These are phyloP conservation scores for Rallus crepitans DNA, from an alignment of 2,797 vertebrate species.

Conservation along the genomic window DNA sequence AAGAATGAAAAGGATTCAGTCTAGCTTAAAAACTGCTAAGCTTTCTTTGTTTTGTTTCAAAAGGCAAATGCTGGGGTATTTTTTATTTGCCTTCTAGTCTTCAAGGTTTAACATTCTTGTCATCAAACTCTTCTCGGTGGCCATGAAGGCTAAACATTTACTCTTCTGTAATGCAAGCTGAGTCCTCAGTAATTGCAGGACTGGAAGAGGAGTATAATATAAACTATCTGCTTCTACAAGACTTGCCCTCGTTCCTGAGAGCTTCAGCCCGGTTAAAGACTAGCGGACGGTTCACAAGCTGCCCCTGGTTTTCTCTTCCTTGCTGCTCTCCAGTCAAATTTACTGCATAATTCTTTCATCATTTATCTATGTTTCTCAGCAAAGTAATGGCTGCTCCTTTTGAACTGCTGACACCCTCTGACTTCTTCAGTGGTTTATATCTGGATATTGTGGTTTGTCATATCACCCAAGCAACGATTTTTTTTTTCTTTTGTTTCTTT, in stretches of 20 bases:
- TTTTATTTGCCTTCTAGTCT: constrained; percentile 38
- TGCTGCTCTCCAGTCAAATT: neutral
- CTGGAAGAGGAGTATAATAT: neutral
- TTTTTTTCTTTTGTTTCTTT: neutral
- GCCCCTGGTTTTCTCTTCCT: neutral
- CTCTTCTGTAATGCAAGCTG: constrained; percentile 19
- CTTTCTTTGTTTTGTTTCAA: constrained; percentile 52
- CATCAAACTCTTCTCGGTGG: neutral
- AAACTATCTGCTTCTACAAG: neutral
- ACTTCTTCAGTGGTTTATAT: neutral
- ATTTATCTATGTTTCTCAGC: neutral
- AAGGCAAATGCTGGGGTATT: constrained; percentile 1
- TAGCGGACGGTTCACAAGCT: neutral
- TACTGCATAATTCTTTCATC: neutral
- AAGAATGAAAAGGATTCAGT: neutral
- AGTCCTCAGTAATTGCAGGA: neutral
- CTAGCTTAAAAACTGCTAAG: constrained; percentile 17
- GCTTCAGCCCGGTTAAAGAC: neutral
- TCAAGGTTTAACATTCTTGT: constrained; percentile 24
- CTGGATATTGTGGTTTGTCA: neutral
- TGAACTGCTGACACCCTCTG: neutral
- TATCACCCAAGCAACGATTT: neutral
- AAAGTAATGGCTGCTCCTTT: neutral
- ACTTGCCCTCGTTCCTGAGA: neutral
- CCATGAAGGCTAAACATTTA: constrained; percentile 63